These are phyloP conservation scores for Dioctria linearis DNA, from an alignment of 2,888 invertebrate genomes.

Conservation along the genomic window DNA sequence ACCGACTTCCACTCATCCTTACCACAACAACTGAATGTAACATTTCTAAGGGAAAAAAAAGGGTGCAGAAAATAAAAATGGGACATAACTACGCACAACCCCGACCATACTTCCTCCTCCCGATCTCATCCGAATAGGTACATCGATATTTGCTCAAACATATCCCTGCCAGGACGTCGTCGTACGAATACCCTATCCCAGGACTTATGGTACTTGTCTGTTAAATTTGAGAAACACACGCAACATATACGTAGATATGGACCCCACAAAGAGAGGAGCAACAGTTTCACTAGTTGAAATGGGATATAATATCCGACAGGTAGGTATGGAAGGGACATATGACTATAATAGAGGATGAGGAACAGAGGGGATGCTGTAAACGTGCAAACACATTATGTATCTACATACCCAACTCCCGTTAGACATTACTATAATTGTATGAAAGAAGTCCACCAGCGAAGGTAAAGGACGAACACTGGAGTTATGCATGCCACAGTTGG, in stretches of 20 bases:
- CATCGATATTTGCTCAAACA: slow-evolving; percentile 33
- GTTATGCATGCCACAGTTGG: background rate
- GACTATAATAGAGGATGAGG: background rate
- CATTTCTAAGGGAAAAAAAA: slow-evolving; percentile 18
- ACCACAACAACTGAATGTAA: background rate
- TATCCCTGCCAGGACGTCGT: slow-evolving; percentile 9
- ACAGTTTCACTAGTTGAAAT: slow-evolving; percentile 13
- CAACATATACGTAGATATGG: slow-evolving; percentile 9
- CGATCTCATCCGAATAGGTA: background rate
- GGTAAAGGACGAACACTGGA: background rate
- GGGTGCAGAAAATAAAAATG: slow-evolving; percentile 49
- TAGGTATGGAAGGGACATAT: background rate
- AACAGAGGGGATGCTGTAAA: background rate
- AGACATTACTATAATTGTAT: slow-evolving; percentile 46
- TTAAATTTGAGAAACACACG: slow-evolving; percentile 43
- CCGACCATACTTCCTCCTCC: background rate
- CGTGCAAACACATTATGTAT: background rate
- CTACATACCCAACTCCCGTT: slow-evolving; percentile 24
- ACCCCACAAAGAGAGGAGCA: slow-evolving; percentile 23
- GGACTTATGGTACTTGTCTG: slow-evolving; percentile 34
- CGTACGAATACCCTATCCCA: slow-evolving; percentile 2
- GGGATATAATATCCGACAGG: background rate
- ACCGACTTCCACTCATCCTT: background rate
- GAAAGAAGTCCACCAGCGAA: background rate
- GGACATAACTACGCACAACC: slow-evolving; percentile 28